Evolutionary conservation across 2,888 invertebrate genomes (phyloP).

Genomic region (Chalcis sispes): DNA sequence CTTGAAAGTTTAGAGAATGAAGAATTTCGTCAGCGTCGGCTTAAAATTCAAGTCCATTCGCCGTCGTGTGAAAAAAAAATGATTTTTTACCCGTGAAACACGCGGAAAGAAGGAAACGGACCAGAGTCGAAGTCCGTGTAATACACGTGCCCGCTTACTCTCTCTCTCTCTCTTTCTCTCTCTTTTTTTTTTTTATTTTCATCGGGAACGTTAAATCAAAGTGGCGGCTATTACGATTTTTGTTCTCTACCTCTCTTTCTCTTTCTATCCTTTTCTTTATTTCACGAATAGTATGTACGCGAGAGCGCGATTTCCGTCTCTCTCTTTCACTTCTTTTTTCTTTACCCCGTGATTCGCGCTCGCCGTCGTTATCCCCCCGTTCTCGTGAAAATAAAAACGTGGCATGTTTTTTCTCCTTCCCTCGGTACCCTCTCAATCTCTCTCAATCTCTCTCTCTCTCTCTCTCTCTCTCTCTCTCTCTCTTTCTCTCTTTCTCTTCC

Average conservation of each 20-base stretch:
- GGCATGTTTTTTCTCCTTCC: not conserved
- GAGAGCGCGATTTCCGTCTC: not conserved
- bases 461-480: too few species aligned
- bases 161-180: too few species aligned
- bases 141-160: not conserved
- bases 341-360: not conserved
- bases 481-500: not conserved
- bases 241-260: not conserved
- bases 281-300: not conserved
- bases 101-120: too few species aligned
- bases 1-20: too few species aligned
- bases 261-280: slow-evolving; percentile 27
- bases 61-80: too few species aligned
- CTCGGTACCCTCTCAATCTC: not conserved
- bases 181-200: slow-evolving; percentile 5
- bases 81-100: too few species aligned
- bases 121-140: slow-evolving; percentile 17
- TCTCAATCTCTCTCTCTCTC: not conserved
- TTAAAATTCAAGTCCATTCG: slow-evolving; percentile 7
- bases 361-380: too few species aligned
- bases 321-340: not conserved
- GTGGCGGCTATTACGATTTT: slow-evolving; percentile 34
- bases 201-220: slow-evolving; percentile 36
- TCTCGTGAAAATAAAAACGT: slow-evolving; percentile 22
- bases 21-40: not conserved